Evolutionary conservation across 1,140 invertebrate species (phyloP).

Genomic region (Papilio helenus): DNA sequence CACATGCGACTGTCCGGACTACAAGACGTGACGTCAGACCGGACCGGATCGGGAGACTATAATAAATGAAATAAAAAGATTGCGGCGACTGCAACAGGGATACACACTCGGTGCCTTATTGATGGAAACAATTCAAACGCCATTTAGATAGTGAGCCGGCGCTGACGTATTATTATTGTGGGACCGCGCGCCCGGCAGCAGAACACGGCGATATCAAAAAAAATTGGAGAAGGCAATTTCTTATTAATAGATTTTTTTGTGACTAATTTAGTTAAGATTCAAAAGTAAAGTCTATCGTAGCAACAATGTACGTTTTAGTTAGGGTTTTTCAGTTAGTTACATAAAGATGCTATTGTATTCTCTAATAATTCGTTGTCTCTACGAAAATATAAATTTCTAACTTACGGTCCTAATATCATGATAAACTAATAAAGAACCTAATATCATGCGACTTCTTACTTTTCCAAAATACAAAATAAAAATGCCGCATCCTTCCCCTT

Average conservation of each 20-base stretch:
- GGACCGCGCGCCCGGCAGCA: slow-evolving; percentile 42
- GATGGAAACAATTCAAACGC: slow-evolving; percentile 76
- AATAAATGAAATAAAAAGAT: slow-evolving; percentile 63
- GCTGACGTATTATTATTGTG: slow-evolving; percentile 75
- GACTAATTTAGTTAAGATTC: background rate
- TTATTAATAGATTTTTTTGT: background rate
- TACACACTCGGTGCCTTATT: slow-evolving; percentile 72
- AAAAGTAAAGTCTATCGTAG: background rate
- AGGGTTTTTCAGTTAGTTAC: background rate
- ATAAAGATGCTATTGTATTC: background rate
- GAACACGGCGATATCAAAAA: slow-evolving; percentile 29
- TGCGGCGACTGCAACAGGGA: slow-evolving; percentile 57
- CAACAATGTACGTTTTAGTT: background rate
- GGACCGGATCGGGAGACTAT: slow-evolving; percentile 31
- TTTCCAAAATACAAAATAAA: background rate
- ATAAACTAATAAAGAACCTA: background rate
- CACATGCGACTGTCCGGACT: background rate
- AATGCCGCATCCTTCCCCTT: slow-evolving; percentile 42
- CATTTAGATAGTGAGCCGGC: slow-evolving; percentile 75
- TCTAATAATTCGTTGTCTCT: background rate
- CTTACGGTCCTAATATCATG: no score
- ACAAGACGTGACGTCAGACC: background rate
- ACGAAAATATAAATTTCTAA: no score
- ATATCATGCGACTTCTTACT: background rate
- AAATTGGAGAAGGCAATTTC: slow-evolving; percentile 44